Conservation (phyloP, 2,888 invertebrate species). For the Tachina grossa region DNA sequence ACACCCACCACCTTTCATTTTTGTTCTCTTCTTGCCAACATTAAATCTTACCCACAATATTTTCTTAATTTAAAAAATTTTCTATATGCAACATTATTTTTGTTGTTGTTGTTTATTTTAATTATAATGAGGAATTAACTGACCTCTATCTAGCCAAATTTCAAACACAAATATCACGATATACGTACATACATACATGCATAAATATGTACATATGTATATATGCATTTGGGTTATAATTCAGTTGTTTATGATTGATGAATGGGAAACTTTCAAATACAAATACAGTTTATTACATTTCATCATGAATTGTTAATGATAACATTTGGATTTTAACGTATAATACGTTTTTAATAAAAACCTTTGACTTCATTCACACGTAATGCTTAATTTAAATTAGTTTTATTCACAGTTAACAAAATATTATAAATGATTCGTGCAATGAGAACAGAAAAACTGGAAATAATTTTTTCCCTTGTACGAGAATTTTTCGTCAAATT, state of each 20-base stretch:
- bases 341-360: conserved; percentile 12
- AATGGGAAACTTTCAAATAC: conserved; percentile 8
- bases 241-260: conserved; percentile 24
- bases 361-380: conserved; percentile 12
- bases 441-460: background rate
- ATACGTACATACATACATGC: too few species aligned
- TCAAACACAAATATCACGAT: background rate
- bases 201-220: too few species aligned
- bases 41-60: background rate
- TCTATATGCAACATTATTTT: background rate
- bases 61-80: background rate
- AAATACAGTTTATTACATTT: conserved; percentile 3
- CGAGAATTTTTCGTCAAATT: too few species aligned
- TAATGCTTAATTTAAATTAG: background rate
- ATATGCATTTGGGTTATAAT: background rate
- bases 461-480: background rate
- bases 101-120: background rate
- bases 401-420: background rate
- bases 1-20: conserved; percentile 8
- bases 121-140: conserved; percentile 30
- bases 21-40: background rate
- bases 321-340: conserved; percentile 25
- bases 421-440: conserved; percentile 12
- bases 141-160: background rate
- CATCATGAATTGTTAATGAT: conserved; percentile 36